Base-by-base conservation (phyloP, 2,797 vertebrate genomes). In the Vipera ursinii region DNA sequence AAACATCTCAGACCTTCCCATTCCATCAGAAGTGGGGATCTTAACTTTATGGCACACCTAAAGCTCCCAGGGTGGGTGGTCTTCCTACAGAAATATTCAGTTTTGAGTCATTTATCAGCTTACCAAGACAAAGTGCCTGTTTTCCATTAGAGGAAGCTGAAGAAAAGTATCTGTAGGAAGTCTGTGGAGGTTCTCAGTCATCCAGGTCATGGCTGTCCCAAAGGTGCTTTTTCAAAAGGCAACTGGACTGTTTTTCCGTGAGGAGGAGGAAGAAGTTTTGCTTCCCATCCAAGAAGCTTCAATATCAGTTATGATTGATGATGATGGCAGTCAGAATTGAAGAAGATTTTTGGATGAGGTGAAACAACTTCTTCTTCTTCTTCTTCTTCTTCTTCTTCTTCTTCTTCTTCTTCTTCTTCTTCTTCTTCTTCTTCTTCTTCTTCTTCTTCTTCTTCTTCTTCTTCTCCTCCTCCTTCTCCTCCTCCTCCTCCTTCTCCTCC, bases 31-130 rank as follows among this genome's bases (percentile, higher is more conserved):
- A 94, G 28, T 91, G 7, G 5, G 7, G 5, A 53, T 94, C 92
- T 90, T 94, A 93, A 93, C 63, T 95, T 91, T 92, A 73, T 57
- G 91, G 94, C 28, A 53, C 96, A 89, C 89, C 91, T 0, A 92
- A 93, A 94, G 92, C 44, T 94, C 32, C 63, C 3, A 8, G 94
- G 61, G 93, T 94, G 94, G 91, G 93, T 95, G 89, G 69, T 48
- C 89, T 92, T 88, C 87, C 86, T 91, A 95, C 94, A 94, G 92
- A 94, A 0, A 0, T 91, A 93, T 93, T 96, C 95, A 93, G 95
- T 91, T 96, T 92, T 91, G 88, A 95, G 90, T 94, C 95, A 88
- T 7, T 1, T 48, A n/a, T 48, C 13, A 1, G 59, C 2, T 78
- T 44, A 9, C 17, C 13, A n/a, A 55, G 28, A 53, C n/a, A 56